Base-by-base conservation (phyloP, 2,888 invertebrate genomes). In the Empis stercorea region DNA sequence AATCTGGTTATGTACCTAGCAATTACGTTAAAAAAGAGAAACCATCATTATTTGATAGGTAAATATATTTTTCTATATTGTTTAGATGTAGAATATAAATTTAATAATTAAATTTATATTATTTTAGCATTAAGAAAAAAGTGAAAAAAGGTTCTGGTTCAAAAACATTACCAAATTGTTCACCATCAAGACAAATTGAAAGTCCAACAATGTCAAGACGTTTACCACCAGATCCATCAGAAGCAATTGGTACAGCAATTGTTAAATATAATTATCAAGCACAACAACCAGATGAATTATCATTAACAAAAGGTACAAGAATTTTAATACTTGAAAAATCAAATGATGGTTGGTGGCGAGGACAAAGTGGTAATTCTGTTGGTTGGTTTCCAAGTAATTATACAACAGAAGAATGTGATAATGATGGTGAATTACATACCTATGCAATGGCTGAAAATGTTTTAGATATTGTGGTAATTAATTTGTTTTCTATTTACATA, bases 321-420 rank as follows among this genome's bases (percentile, higher is more conserved):
- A 93, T 99, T 56, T 78, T 88, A 52, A 97, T 99, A 55, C 73
- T 97, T 55, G 97, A 99, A 72, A 97, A 97, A 73, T 95, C 94
- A 60, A 94, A 94, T 57, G 99, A 99, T 71, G 95, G 91, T 51
- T 99, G 99, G 99, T 99, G 99, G 99, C 80, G 95, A 61, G 99
- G 97, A 44, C 89, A 89, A 71, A 77, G 71, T 67, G 71, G 49
- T 73, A 77, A 63, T 64, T 73, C 56, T 69, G 78, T 57, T 70
- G 79, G 79, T 73, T 60, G 99, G 99, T 99, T 97, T 68, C 99
- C 99, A 10, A 95, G 95, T 45, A 99, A 99, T 73, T 99, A 99
- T 71, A 96, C 96, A 52, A 88, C 88, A 62, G 89, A 89, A 68
- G 87, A 87, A 64, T 84, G 86, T 56, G 87, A 87, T 64, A 78